phyloP scores from a whole-genome alignment of 1,140 invertebrate genomes.

The Leguminivora glycinivorella region DNA sequence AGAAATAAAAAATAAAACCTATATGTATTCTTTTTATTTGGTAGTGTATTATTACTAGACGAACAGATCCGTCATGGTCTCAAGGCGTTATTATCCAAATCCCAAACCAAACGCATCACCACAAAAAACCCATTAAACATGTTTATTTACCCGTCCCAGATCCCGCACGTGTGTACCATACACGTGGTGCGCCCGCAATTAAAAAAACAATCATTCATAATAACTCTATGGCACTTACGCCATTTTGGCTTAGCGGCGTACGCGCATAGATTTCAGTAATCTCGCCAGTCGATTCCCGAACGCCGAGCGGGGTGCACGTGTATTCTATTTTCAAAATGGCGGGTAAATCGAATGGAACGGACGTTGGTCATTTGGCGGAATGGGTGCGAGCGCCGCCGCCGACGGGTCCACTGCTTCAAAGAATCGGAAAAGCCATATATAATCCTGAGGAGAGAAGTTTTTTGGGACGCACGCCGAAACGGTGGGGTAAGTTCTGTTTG shows the following conservation, averaged over 20 bases:
- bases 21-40: no score
- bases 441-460: slow-evolving; percentile 83
- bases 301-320: slow-evolving; percentile 37
- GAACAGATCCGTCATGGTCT: not conserved
- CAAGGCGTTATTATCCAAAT: not conserved
- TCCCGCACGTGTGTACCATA: slow-evolving; percentile 16
- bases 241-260: not conserved
- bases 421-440: slow-evolving; percentile 82
- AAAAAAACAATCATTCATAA: not conserved
- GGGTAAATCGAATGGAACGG: slow-evolving; percentile 57
- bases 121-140: slow-evolving; percentile 16
- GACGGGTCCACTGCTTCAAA: slow-evolving; percentile 79
- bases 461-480: slow-evolving; percentile 84
- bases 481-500: slow-evolving; percentile 85
- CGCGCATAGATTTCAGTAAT: slow-evolving; percentile 9
- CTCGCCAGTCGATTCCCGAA: slow-evolving; percentile 42
- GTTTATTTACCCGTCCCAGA: slow-evolving; percentile 9
- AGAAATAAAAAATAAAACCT: no score
- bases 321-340: slow-evolving; percentile 15
- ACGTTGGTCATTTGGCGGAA: slow-evolving; percentile 35
- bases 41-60: no score
- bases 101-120: not conserved
- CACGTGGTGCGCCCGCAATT: not conserved
- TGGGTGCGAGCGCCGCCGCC: slow-evolving; percentile 62
- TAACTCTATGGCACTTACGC: not conserved